Evolutionary conservation across 2,113 vertebrate species (phyloP), one percentile per base, ranked within the genome.

Genomic region (Etheostoma spectabile): DNA sequence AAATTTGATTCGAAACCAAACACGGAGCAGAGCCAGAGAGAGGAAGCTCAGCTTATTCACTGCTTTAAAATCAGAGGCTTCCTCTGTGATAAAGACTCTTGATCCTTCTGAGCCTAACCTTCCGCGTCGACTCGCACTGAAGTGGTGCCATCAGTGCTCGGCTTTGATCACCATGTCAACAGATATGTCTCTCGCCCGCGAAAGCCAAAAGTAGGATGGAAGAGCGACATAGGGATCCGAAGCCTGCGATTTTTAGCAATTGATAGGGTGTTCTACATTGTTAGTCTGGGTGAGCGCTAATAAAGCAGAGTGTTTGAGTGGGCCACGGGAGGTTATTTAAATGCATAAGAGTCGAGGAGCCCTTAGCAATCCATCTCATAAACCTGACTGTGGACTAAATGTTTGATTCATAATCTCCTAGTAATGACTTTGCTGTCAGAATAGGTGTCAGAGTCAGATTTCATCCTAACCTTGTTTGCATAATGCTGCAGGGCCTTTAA

Each of bases 361-460:
- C 55, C 67, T 52, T 8, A 87, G 71, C 86, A 24, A 85, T 87
- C 70, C 67, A 66, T 78, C 83, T 90, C 87, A 61, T 84, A 75
- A 86, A 87, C 86, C 86, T 77, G 87, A 88, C 70, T 77, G 79
- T 83, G 72, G 87, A 85, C 78, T 55, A 84, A 83, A 30, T 87
- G 57, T 87, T 89, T 89, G 90, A 87, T 86, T 94, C 91, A 82
- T 90, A 76, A 83, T 91, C 75, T 86, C 30, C 78, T 30, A 82
- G 74, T 55, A 91, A 86, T 91, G 88, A 88, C 66, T 90, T 88
- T 83, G 72, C 91, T 74, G 88, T 93, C 83, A 87, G 88, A 89
- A 83, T 66, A 80, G 64, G 72, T 73, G 89, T 86, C 86, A 77
- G 90, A 93, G 89, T 88, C 86, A 35, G 81, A 51, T 77, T 92